phyloP scores from a whole-genome alignment of 2,888 invertebrate genomes.

The Drosophila emarginata region DNA sequence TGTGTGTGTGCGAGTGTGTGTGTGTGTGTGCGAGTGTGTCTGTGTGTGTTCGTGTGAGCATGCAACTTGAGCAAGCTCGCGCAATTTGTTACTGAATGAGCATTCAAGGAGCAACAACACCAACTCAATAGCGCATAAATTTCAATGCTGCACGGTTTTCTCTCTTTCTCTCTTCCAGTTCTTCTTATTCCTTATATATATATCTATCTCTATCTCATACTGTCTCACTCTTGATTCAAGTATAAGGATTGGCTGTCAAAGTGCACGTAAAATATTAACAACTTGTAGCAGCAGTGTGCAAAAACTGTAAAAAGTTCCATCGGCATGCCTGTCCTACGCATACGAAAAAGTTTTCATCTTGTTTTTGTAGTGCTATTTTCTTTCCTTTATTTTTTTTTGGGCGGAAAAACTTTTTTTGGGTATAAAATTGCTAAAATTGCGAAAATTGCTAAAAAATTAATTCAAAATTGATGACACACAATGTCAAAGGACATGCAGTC shows the following conservation, averaged over 20 bases:
- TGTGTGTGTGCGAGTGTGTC: not conserved
- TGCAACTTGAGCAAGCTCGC: slow-evolving; percentile 62
- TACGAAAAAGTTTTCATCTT: not conserved
- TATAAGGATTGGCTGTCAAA: slow-evolving; percentile 42
- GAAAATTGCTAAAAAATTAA: slow-evolving; percentile 71
- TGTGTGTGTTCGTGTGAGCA: slow-evolving; percentile 32
- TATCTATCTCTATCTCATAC: not conserved
- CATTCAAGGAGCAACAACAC: slow-evolving; percentile 41
- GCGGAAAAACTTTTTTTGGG: slow-evolving; percentile 41
- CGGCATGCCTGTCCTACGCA: not conserved
- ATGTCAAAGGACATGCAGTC: slow-evolving; percentile 61
- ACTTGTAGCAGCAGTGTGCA: slow-evolving; percentile 28
- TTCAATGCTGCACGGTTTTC: slow-evolving; percentile 47
- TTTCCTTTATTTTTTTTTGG: not conserved
- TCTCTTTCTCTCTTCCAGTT: not conserved
- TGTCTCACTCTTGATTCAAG: slow-evolving; percentile 4
- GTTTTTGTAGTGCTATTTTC: not conserved
- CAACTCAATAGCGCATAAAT: slow-evolving; percentile 58
- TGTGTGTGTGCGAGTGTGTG: no score
- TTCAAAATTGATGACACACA: slow-evolving; percentile 73
- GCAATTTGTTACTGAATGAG: slow-evolving; percentile 68
- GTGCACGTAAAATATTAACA: slow-evolving; percentile 68
- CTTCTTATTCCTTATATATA: not conserved
- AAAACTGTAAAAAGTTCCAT: slow-evolving; percentile 33
- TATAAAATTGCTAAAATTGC: slow-evolving; percentile 38